Base-by-base conservation (phyloP, 2,888 invertebrate genomes). In the Alloplasta piceator region DNA sequence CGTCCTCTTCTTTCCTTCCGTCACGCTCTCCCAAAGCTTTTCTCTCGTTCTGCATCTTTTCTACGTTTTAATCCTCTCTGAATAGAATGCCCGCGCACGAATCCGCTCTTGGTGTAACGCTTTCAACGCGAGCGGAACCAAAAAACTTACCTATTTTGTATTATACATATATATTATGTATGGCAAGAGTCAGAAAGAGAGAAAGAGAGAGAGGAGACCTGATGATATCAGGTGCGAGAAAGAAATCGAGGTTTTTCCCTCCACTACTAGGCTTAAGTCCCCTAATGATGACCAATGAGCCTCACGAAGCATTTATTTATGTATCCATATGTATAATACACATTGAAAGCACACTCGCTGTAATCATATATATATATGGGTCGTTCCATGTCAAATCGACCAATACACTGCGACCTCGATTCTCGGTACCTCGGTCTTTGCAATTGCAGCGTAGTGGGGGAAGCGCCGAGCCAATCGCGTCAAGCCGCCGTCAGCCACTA, bases 201-300 rank as follows among this genome's bases (percentile, higher is more conserved):
- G 38, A 60, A 48, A 60, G 38, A 52, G 50, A 58, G 70, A 58
- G 60, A 50, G 66, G 16, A 48, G n/a, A 75, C 67, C 61, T 67
- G 67, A 60, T 55, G 43, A 68, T 75, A 67, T 50, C 68, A 14
- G 5, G 10, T 10, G 48, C 26, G 36, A 63, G 52, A 46, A 14
- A 70, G 63, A 68, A 9, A 61, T 46, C n/a, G 52, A 39, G 50
- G 56, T 43, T 72, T 72, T 63, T 38, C 46, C 39, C 55, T 48
- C 46, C n/a, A n/a, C 16, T 55, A 48, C 58, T 6, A 38, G 58
- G 80, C 77, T 81, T 70, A 78, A 81, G 68, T 78, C 61, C 77
- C 70, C 81, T 81, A 81, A 81, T 81, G 81, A 81, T 81, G 81
- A 81, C 81, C 81, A 81, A 81, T 81, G 81, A 78, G 73, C 36